A percentile compares a stretch with the other conserved stretches of the same genome.
Evolutionary conservation across 2,113 vertebrate genomes (phyloP).

Genomic region (Limanda limanda): DNA sequence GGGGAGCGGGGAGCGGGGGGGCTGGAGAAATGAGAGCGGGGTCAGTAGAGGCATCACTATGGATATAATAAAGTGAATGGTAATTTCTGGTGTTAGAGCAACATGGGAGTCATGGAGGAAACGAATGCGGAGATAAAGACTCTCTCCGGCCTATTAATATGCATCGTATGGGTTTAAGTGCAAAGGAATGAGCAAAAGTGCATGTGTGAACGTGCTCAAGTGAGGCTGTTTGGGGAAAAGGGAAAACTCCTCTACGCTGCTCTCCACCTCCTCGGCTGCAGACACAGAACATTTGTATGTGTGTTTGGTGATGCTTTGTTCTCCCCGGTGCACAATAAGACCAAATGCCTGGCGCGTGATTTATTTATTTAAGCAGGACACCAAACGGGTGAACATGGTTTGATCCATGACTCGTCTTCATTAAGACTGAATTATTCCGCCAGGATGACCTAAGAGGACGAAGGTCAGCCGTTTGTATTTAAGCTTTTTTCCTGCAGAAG

Average conservation of each 20-base stretch:
- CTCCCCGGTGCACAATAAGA: slow-evolving; percentile 15
- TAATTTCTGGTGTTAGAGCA: slow-evolving; percentile 37
- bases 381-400: slow-evolving; percentile 4
- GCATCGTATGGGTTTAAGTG: slow-evolving; percentile 20
- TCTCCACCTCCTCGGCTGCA: slow-evolving; percentile 28
- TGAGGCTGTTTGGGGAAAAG: slow-evolving; percentile 1
- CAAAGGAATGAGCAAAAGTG: slow-evolving; percentile 50
- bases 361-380: slow-evolving; percentile 3
- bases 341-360: not conserved
- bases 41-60: slow-evolving; percentile 49
- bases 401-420: slow-evolving; percentile 10
- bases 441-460: not conserved
- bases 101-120: slow-evolving; percentile 19
- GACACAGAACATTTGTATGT: slow-evolving; percentile 33
- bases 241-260: slow-evolving; percentile 10
- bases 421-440: not conserved
- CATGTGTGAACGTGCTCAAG: slow-evolving; percentile 38
- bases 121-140: slow-evolving; percentile 15
- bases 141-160: slow-evolving; percentile 31
- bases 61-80: slow-evolving; percentile 57
- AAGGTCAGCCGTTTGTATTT: not conserved
- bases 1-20: slow-evolving; percentile 11
- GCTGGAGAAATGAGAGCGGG: slow-evolving; percentile 53
- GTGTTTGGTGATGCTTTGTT: slow-evolving; percentile 33
- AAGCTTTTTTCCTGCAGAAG: not conserved